A percentile compares a stretch with the other conserved stretches of the same genome.
phyloP scores from a whole-genome alignment of 1,140 invertebrate genomes.

The Drosophila busckii region DNA sequence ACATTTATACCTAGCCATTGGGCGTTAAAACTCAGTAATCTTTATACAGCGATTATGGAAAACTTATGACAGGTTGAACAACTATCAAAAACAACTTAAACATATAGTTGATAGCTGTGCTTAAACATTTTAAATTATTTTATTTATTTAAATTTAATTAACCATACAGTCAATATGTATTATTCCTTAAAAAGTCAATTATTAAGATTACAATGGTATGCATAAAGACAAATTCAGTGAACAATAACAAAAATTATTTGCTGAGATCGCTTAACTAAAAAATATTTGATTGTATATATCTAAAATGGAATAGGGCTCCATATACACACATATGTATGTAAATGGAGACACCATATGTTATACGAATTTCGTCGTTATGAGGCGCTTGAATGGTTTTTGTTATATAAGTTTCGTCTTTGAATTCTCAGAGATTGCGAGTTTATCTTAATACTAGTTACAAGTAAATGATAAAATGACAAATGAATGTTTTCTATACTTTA shows the following conservation, averaged over 20 bases:
- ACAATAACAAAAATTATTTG: conserved; percentile 42
- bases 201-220: too few species aligned
- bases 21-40: conserved; percentile 24
- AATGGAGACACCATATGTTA: conserved; percentile 43
- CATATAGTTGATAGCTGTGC: conserved; percentile 2
- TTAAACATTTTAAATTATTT: too few species aligned
- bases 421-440: conserved; percentile 26
- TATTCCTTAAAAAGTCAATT: too few species aligned
- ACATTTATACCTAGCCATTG: conserved; percentile 17
- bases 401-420: conserved; percentile 15
- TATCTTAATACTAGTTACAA: conserved; percentile 35
- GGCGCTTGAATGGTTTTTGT: conserved; percentile 55
- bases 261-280: conserved; percentile 62
- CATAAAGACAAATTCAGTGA: conserved; percentile 28
- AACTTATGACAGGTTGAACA: not conserved
- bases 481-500: conserved; percentile 18
- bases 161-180: too few species aligned
- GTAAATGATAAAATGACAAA: conserved; percentile 21
- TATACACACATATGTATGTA: too few species aligned
- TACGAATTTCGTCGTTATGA: conserved; percentile 43
- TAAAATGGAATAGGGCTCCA: too few species aligned
- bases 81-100: not conserved
- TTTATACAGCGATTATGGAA: conserved; percentile 1
- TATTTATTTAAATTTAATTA: too few species aligned
- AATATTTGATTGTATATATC: conserved; percentile 23